Evolutionary conservation across 2,888 invertebrate species (phyloP).

Genomic region (Deroplatys truncata): DNA sequence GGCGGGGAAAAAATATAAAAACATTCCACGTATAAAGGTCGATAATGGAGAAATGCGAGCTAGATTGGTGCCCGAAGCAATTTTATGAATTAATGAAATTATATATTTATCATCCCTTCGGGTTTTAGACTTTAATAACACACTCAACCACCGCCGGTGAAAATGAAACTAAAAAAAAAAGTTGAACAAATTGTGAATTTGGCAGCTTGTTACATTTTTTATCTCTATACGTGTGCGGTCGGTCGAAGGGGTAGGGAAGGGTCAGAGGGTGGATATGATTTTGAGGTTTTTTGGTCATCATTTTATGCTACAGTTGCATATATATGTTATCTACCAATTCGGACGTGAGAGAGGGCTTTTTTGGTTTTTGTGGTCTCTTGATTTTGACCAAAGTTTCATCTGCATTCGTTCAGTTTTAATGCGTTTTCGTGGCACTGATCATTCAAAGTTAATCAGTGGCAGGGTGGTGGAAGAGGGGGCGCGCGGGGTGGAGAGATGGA

Average conservation of each 20-base stretch:
- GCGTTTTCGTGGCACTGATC: constrained; percentile 29
- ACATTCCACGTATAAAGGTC: constrained; percentile 12
- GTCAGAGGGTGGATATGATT: constrained; percentile 22
- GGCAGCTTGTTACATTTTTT: constrained; percentile 26
- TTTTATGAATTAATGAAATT: constrained; percentile 30
- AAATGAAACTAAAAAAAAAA: constrained; percentile 18
- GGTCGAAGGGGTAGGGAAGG: neutral
- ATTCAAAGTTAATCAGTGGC: constrained; percentile 29
- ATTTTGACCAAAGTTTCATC: constrained; percentile 30
- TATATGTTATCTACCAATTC: constrained; percentile 24
- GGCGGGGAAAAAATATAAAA: neutral
- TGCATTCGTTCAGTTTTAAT: constrained; percentile 30
- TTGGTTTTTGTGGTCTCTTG: constrained; percentile 29
- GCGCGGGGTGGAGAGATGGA: neutral
- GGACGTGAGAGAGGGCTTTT: constrained; percentile 22
- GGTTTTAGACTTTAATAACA: constrained; percentile 27
- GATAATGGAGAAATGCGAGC: constrained; percentile 21
- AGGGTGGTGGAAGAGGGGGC: constrained; percentile 9
- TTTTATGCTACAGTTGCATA: constrained; percentile 19
- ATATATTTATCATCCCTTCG: constrained; percentile 27
- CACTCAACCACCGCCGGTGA: constrained; percentile 22
- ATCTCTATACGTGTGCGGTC: constrained; percentile 12
- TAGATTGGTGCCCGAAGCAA: constrained; percentile 24
- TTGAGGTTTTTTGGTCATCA: constrained; percentile 28
- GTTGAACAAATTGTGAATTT: constrained; percentile 27